A percentile compares a stretch with the other conserved stretches of the same genome.
These are phyloP conservation scores for Galaxea fascicularis DNA, from an alignment of 92 coral and sea anemone genomes.

Conservation along the genomic window DNA sequence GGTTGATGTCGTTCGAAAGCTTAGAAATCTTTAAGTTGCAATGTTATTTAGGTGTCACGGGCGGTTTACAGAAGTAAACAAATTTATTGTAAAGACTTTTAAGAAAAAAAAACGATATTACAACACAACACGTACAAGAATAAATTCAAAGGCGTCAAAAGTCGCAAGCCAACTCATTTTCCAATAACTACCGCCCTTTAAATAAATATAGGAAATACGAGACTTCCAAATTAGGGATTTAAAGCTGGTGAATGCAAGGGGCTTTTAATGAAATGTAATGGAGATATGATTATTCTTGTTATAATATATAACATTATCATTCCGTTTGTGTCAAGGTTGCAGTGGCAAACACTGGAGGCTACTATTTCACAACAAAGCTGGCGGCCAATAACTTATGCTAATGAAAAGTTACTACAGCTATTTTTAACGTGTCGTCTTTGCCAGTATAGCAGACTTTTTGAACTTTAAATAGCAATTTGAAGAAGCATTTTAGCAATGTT, in stretches of 20 bases:
- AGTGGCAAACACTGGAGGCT: constrained; percentile 14
- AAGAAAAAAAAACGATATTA: background rate
- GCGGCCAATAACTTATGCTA: no score
- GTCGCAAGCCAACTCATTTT: constrained; percentile 1
- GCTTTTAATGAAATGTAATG: constrained; percentile 26
- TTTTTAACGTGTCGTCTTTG: constrained; percentile 3
- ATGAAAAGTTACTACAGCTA: background rate
- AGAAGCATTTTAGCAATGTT: background rate
- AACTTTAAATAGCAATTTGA: background rate
- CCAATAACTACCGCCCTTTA: constrained; percentile 21
- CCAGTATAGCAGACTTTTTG: background rate
- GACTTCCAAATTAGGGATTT: constrained; percentile 14
- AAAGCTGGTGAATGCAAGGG: background rate
- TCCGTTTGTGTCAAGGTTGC: background rate
- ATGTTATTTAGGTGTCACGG: background rate
- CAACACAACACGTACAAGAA: background rate
- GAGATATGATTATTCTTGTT: constrained; percentile 10
- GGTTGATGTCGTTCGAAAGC: background rate
- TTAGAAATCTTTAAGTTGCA: background rate
- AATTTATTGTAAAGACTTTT: background rate
- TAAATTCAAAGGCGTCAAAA: background rate
- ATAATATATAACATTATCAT: background rate
- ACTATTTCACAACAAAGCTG: constrained; percentile 4
- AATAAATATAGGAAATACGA: constrained; percentile 39
- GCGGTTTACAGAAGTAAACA: background rate